Evolutionary conservation across 2,113 vertebrate species (phyloP), one percentile per base, ranked within the genome.

Genomic region (Arvicanthis niloticus): DNA sequence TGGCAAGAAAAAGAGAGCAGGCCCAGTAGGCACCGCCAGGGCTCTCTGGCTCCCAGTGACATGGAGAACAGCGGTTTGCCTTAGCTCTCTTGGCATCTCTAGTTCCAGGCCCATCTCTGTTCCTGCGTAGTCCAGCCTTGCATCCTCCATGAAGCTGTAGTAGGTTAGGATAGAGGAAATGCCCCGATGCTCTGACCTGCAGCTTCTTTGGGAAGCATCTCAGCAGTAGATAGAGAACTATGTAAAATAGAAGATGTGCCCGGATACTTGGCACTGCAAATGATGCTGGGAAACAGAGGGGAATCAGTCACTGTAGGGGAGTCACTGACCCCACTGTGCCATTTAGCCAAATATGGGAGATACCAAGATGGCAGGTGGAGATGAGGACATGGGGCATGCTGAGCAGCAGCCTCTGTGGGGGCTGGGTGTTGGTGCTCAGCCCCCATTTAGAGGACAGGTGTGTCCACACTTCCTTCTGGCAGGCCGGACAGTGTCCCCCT

Each of bases 331-430:
- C 58, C 7, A 11, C 22, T 48, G 29, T 89, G n/a, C 15, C 13
- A 40, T 1, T 22, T 65, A 17, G 58, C 45, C 45, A n/a, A 13
- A 7, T 22, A 13, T 3, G 10, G n/a, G 40, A 15, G 72, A 5
- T 13, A 40, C 31, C 40, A 72, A 37, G 65, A 22, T 0, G 22
- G 70, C 34, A 37, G 31, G 65, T 45, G n/a, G 84, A 45, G 29
- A 34, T 0, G 0, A 8, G 70, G 70, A 22, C 37, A 4, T 62
- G 48, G 19, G 81, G 9, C 5, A 13, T 10, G 8, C 11, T 40
- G 9, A 40, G 53, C 48, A 73, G 70, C 60, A 31, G 24, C n/a
- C 0, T 0, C 34, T 7, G 0, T 0, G 22, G 42, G 12, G 22
- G 8, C 29, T 29, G n/a, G 67, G 68, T 24, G 1, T 11, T 2